These are phyloP conservation scores for Pinctada fucata DNA, from an alignment of 2,888 invertebrate species.

Conservation along the genomic window DNA sequence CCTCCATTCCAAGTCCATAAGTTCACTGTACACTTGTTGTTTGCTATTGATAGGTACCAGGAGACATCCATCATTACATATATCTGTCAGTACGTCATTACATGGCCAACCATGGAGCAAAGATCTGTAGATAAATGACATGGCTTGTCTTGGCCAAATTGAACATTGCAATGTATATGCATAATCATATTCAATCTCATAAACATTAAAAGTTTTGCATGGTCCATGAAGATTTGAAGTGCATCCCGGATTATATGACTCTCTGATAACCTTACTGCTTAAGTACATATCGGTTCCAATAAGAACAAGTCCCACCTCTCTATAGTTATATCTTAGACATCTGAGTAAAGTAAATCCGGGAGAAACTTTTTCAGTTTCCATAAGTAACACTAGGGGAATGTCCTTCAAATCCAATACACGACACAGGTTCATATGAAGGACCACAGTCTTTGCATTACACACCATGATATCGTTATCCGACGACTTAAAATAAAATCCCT, in stretches of 20 bases:
- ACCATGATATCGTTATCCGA: too few species aligned
- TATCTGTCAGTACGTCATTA: neutral
- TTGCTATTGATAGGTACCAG: constrained; percentile 3
- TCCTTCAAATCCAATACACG: too few species aligned
- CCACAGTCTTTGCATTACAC: too few species aligned
- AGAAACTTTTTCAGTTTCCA: neutral
- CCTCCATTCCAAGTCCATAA: constrained; percentile 13
- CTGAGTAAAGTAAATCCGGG: neutral
- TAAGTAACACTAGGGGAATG: neutral
- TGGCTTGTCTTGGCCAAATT: constrained; percentile 8
- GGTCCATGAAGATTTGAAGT: constrained; percentile 5
- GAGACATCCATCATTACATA: constrained; percentile 7
- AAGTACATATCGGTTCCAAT: neutral
- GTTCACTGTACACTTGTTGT: neutral
- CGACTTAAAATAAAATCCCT: too few species aligned
- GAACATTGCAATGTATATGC: neutral
- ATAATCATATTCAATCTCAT: neutral
- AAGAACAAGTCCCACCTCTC: neutral
- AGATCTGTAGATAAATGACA: constrained; percentile 6
- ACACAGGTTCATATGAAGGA: too few species aligned
- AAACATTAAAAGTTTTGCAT: neutral
- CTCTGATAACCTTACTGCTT: neutral
- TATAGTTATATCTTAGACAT: neutral
- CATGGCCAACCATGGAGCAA: neutral
- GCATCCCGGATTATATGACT: neutral